Conservation (phyloP, 2,797 vertebrate genomes). For the Hylomyscus alleni region DNA sequence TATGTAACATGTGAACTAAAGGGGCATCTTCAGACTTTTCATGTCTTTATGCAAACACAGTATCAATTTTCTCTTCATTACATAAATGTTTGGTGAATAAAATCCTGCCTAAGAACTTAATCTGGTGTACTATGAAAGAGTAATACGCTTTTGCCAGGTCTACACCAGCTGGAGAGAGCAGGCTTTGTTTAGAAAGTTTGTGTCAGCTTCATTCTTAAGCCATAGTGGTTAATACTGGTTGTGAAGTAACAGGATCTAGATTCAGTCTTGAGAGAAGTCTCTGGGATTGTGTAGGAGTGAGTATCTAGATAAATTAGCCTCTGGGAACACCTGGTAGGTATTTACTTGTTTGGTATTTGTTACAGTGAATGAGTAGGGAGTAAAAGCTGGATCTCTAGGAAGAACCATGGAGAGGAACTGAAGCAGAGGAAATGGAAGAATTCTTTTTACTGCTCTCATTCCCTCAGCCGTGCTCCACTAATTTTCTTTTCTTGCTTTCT, state of each 20-base stretch:
- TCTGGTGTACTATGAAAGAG: not conserved
- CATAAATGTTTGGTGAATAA: not conserved
- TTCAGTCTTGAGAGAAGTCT: not conserved
- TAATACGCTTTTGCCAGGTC: not conserved
- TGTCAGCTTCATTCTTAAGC: not conserved
- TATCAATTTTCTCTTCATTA: not conserved
- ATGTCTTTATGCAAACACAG: not conserved
- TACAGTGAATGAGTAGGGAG: not conserved
- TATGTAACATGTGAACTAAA: no score
- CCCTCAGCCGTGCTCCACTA: not conserved
- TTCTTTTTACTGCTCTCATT: not conserved
- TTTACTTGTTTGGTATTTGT: not conserved
- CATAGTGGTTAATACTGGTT: not conserved
- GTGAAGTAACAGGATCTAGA: not conserved
- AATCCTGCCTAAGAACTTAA: not conserved
- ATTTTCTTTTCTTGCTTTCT: no score
- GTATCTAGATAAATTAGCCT: not conserved
- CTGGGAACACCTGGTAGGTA: not conserved
- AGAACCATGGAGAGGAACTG: not conserved
- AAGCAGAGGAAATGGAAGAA: not conserved
- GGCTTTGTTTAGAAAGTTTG: not conserved
- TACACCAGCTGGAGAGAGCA: not conserved
- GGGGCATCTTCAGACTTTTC: not conserved
- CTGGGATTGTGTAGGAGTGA: not conserved
- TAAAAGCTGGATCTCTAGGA: not conserved